Evolutionary conservation across 1,140 invertebrate species (phyloP).

Genomic region (Neomicropteryx cornuta): DNA sequence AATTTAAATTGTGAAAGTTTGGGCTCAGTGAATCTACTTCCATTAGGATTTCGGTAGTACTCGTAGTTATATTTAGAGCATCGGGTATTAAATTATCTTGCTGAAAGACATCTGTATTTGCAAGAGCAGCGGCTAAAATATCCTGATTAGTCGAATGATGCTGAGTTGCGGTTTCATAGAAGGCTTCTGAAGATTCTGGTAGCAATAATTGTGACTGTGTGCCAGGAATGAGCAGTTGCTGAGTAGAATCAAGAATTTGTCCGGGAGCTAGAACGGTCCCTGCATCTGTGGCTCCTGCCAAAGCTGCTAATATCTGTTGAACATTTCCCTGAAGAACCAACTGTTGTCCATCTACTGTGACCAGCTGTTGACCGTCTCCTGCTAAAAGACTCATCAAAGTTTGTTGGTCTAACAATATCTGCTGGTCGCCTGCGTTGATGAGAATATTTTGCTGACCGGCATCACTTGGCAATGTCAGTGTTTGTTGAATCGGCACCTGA

Average conservation of each 20-base stretch:
- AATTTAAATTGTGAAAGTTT: slow-evolving; percentile 40
- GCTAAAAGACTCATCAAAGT: slow-evolving; percentile 14
- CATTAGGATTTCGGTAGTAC: slow-evolving; percentile 12
- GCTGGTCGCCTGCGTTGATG: slow-evolving; percentile 25
- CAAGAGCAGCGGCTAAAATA: slow-evolving; percentile 62
- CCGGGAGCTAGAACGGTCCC: slow-evolving; percentile 11
- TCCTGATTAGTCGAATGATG: slow-evolving; percentile 46
- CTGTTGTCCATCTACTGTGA: slow-evolving; percentile 10
- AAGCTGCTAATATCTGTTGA: slow-evolving; percentile 12
- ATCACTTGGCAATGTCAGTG: slow-evolving; percentile 4
- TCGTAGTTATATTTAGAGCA: slow-evolving; percentile 8
- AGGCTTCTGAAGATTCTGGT: slow-evolving; percentile 23
- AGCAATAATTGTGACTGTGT: slow-evolving; percentile 19
- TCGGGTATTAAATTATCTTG: slow-evolving; percentile 38
- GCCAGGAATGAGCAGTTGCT: slow-evolving; percentile 27
- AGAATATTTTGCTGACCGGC: slow-evolving; percentile 19
- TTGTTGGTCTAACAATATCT: slow-evolving; percentile 18
- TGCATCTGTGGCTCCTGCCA: slow-evolving; percentile 1
- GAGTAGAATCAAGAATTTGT: too few relatives aligned
- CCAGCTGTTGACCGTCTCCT: slow-evolving; percentile 9
- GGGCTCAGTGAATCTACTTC: slow-evolving; percentile 34
- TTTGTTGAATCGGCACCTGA: slow-evolving; percentile 15
- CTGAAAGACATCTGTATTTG: slow-evolving; percentile 63
- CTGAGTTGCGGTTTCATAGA: slow-evolving; percentile 15
- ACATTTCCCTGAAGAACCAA: slow-evolving; percentile 11